Conservation (phyloP, 2,113 vertebrate genomes). For the Motacilla alba region DNA sequence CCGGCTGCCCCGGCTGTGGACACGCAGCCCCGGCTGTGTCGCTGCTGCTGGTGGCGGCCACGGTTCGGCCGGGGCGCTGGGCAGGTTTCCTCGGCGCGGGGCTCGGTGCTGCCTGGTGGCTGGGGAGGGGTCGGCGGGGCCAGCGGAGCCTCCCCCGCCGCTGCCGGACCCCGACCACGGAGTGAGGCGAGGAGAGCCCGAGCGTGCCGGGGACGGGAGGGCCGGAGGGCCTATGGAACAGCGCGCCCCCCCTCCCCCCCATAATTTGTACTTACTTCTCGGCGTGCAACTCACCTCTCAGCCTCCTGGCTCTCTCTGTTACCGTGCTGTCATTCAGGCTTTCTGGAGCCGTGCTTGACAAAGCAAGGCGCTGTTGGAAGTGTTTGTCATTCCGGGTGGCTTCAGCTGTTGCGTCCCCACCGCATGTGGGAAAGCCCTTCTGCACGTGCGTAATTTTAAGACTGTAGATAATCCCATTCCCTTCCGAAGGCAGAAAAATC, state of each 20-base stretch:
- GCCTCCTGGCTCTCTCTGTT: not conserved
- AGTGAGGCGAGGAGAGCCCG: not conserved
- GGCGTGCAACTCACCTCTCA: accelerated
- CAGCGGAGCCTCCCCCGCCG: not conserved
- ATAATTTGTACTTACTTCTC: accelerated
- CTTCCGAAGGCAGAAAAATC: not conserved
- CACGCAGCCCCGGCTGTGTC: not conserved
- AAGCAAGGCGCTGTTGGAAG: not conserved
- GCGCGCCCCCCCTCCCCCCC: not conserved
- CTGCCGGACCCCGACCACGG: not conserved
- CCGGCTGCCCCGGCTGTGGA: too few species aligned
- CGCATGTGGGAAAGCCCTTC: accelerated
- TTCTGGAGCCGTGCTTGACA: accelerated
- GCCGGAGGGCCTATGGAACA: not conserved
- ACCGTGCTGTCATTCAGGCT: accelerated
- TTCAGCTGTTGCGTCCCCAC: accelerated
- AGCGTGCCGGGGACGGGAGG: not conserved
- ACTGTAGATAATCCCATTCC: too few species aligned
- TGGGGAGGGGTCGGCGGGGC: not conserved
- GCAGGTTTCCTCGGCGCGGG: not conserved
- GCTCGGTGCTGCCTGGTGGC: not conserved
- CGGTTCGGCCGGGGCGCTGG: not conserved
- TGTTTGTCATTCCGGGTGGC: accelerated
- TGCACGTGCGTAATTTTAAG: accelerated
- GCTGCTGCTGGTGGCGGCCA: not conserved